Evolutionary conservation across 2,797 vertebrate species (phyloP).

Genomic region (Valencia hispanica): DNA sequence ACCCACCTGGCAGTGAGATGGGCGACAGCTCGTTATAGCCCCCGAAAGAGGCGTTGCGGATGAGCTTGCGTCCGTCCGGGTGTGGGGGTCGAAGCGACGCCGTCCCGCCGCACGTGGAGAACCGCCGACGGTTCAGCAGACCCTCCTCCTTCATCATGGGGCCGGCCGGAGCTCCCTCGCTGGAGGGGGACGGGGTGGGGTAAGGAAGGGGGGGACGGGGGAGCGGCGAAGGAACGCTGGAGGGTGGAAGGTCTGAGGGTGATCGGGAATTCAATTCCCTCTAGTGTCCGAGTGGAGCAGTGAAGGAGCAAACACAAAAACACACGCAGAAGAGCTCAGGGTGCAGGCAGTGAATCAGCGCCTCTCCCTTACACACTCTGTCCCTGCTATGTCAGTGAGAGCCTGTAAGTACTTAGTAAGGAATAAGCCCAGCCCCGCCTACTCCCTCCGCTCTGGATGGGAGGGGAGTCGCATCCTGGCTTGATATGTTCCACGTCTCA

Average conservation of each 20-base stretch:
- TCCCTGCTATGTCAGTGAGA: conserved; percentile 45
- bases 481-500: conserved; percentile 39
- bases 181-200: conserved; percentile 17
- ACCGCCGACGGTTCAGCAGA: conserved; percentile 88
- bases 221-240: conserved; percentile 10
- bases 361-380: conserved; percentile 26
- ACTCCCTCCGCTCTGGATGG: conserved; percentile 56
- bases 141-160: conserved; percentile 93
- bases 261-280: conserved; percentile 36
- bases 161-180: conserved; percentile 41
- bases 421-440: conserved; percentile 64
- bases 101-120: conserved; percentile 90
- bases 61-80: conserved; percentile 92
- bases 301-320: conserved; percentile 39
- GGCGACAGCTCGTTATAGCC: conserved; percentile 95
- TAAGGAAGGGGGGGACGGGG: neutral
- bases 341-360: conserved; percentile 35
- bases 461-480: conserved; percentile 58
- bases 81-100: conserved; percentile 85
- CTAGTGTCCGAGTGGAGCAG: conserved; percentile 29
- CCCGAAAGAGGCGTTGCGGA: conserved; percentile 97
- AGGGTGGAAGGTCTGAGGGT: conserved; percentile 24
- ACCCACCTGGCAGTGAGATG: conserved; percentile 90
- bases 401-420: conserved; percentile 66
- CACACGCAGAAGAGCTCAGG: conserved; percentile 49